Base-by-base conservation (phyloP, 2,888 invertebrate genomes). In the Diachrysia chrysitis region DNA sequence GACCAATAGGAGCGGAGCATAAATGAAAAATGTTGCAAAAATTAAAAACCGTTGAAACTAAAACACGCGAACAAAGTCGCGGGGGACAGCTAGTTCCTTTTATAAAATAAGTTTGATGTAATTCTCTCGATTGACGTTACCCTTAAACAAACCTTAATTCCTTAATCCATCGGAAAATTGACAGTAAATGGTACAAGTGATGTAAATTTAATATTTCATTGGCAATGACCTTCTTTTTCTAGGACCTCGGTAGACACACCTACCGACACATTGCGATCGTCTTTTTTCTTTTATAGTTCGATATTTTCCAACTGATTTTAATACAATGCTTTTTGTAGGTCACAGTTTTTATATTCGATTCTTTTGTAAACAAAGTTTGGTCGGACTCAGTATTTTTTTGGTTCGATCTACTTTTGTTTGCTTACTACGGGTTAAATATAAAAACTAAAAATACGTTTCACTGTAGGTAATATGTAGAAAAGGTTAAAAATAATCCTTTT, bases 121-220 rank as follows among this genome's bases (percentile, higher is more conserved):
- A 74, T 78, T 73, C 77, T 69, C n/a, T 69, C 35, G 63, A 73
- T 72, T 73, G 70, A 68, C 53, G 58, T 62, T 56, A 67, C 58
- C 66, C 37, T 62, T 56, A 59, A 35, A 37, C 46, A 63, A 56
- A 70, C 66, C 66, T 61, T 64, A 66, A 51, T n/a, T 48, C 57
- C 51, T 9, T 57, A 12, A 23, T 51, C 46, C 51, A 69, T 73
- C 63, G 35, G 68, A 69, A 73, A 57, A 66, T 69, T 69, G 64
- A 32, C 63, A 70, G 64, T 61, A 76, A 77, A 76, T 81, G 59
- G 42, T 29, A 62, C 69, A 58, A 57, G 69, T 71, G 59, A 79
- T 74, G 66, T 66, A 64, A 73, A 68, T 70, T 53, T 55, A 35
- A 69, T 65, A 25, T 42, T n/a, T 37, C 16, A 17, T 65, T 21